Base-by-base conservation (phyloP, 1,140 invertebrate genomes). In the Coenobita brevimanus region DNA sequence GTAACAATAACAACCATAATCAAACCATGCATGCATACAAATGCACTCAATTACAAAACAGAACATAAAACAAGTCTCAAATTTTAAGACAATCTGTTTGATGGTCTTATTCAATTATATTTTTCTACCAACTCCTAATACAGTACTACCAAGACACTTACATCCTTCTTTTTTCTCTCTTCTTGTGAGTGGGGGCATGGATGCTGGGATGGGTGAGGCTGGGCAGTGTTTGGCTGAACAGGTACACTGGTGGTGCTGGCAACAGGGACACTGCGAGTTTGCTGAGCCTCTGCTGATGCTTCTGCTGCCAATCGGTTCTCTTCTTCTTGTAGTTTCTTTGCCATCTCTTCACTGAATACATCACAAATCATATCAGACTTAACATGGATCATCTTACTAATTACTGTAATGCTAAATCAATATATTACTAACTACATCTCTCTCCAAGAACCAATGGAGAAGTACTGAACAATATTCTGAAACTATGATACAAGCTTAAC, bases 281-380 rank as follows among this genome's bases (percentile, higher is more conserved):
- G 82, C 3, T 76, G 62, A 41, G 62, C 71, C 21, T 78, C 85
- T 0, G 87, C 88, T 36, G 82, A 84, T 17, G 89, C 89, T 46
- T 86, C 88, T 1, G 76, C 85, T 30, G 85, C 85, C 71, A 87
- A 69, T 27, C 88, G 67, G 46, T 93, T 91, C 81, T 94, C 93
- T 89, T 93, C 93, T 87, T 92, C 92, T 79, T 94, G 93, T 8
- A 94, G 91, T 62, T 92, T 91, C 80, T 91, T 91, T n/a, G 93
- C 93, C 64, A 93, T 89, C 81, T 93, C 92, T 90, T 92, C 92
- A 91, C 93, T 93, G 89, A 24, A 91, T 89, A 82, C 41, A 80
- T 13, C 24, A n/a, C n/a, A 13, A 80, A 33, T 33, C n/a, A 54
- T 21, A 80, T 57, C 8, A n/a, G 24, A 17, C 21, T 21, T n/a